Conservation (phyloP, 2,113 vertebrate genomes). For the Onychostruthus taczanowskii region DNA sequence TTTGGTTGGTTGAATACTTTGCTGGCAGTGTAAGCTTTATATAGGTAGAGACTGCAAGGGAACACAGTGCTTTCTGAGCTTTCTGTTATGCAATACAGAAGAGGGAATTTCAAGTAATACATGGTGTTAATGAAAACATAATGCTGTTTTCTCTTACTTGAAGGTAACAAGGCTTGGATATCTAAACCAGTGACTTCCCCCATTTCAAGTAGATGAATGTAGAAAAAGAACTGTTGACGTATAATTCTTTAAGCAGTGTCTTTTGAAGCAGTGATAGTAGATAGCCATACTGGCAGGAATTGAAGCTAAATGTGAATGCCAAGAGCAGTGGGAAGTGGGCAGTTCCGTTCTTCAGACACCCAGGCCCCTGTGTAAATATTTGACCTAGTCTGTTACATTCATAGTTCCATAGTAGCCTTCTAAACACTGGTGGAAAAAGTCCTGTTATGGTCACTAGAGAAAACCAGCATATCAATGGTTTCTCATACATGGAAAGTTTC, state of each 20-base stretch:
- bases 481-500: background rate
- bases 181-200: background rate
- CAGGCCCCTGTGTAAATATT: background rate
- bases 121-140: background rate
- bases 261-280: background rate
- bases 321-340: background rate
- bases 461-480: background rate
- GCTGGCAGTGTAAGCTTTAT: background rate
- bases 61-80: background rate
- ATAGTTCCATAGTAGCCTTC: background rate
- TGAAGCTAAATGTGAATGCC: background rate
- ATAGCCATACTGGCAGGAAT: background rate
- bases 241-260: background rate
- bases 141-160: background rate
- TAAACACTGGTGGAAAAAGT: background rate
- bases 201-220: background rate
- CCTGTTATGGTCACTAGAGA: background rate
- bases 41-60: background rate
- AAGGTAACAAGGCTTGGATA: background rate
- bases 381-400: background rate
- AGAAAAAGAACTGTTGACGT: background rate
- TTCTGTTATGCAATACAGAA: background rate
- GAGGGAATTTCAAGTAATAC: background rate
- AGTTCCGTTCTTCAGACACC: background rate
- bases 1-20: background rate